Evolutionary conservation across 2,888 invertebrate species (phyloP), one percentile per base, ranked within the genome.

Genomic region (Chymomyza procnemis): DNA sequence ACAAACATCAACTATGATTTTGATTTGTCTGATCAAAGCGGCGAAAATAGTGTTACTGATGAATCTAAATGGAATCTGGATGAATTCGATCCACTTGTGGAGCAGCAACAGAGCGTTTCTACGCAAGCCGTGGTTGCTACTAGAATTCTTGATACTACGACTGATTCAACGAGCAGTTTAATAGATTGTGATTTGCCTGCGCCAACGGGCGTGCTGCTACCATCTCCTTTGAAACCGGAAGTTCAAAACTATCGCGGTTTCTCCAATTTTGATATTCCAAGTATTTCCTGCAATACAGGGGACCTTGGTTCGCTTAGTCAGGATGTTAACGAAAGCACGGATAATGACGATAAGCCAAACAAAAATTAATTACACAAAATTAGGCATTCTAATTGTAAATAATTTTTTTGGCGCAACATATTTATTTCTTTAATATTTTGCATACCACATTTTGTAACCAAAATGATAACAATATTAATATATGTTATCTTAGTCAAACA

Each of bases 1-100:
- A 93, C 94, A 22, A 94, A 94, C 80, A 93, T 95, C 14, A 95
- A 95, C 88, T 95, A 95, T 75, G 95, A 95, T 77, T 95, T 95
- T 65, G 95, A 95, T 88, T 91, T 95, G 67, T 95, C 95, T 3
- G 95, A 95, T 89, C 91, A 94, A 50, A 95, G 95, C 79, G 94
- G 93, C 0, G 95, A 95, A 8, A 95, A 95, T 82, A 95, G 95
- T 75, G 91, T 93, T 22, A 93, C 93, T 0, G 95, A 95, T 41
- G 89, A 89, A 8, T 60, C 78, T 1, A 92, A 89, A 71, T 66
- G 89, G 0, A 89, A 89, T 69, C 78, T 91, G 12, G 89, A 88
- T 21, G 91, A 92, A 75, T 91, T 92, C 64, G 91, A 91, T 88
- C 91, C 91, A 1, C 75, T 90, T 6, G 63, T 73, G 14, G 79